A percentile compares a stretch with the other conserved stretches of the same genome.
Conservation (phyloP, 1,140 invertebrate genomes). For the Anastrepha ludens region DNA sequence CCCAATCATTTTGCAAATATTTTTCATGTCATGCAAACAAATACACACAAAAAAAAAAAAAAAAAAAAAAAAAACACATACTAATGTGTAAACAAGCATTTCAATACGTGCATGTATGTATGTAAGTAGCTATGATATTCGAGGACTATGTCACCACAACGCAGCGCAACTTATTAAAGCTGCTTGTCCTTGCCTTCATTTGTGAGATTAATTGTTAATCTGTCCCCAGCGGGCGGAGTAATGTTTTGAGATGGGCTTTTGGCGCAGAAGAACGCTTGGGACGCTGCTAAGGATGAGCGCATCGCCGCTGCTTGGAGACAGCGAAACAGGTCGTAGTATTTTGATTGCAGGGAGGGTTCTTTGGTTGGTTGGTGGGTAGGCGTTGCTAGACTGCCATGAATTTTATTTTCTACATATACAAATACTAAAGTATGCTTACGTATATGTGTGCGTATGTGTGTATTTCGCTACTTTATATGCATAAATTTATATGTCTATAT, state of each 20-base stretch:
- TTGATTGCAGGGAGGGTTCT: neutral
- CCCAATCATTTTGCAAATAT: constrained; percentile 29
- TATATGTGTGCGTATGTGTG: neutral
- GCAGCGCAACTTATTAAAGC: neutral
- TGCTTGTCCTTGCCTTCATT: constrained; percentile 34
- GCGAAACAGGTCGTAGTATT: neutral
- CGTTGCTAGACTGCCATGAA: constrained; percentile 32
- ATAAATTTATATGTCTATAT: constrained; percentile 50
- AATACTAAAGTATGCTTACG: neutral
- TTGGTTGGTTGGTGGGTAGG: neutral
- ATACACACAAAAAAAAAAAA: too few species aligned
- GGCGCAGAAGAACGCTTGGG: too few species aligned
- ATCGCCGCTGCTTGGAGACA: neutral
- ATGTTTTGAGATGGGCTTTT: neutral
- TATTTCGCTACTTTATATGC: neutral
- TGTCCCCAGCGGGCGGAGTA: constrained; percentile 50
- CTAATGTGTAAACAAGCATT: neutral
- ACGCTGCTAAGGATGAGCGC: neutral
- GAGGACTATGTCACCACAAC: constrained; percentile 42
- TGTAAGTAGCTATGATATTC: neutral
- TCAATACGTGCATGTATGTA: neutral
- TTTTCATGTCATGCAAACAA: constrained; percentile 35
- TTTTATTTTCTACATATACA: neutral
- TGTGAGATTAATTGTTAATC: constrained; percentile 52
- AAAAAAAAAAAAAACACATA: too few species aligned